Evolutionary conservation across 2,113 vertebrate species (phyloP).

Genomic region (Grallaria varia): DNA sequence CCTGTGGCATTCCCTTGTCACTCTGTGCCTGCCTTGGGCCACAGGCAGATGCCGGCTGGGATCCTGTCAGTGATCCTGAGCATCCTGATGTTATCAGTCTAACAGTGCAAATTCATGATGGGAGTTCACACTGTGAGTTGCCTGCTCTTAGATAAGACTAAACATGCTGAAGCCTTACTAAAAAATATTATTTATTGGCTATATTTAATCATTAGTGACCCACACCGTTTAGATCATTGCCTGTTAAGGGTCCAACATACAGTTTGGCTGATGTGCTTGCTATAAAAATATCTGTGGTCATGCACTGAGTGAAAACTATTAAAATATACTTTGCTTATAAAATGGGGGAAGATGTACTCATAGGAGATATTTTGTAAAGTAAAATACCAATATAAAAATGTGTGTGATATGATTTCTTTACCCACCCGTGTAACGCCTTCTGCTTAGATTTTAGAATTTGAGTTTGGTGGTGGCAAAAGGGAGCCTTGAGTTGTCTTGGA

Average conservation of each 20-base stretch:
- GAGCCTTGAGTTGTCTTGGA: neutral
- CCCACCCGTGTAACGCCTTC: neutral
- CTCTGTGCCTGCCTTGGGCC: neutral
- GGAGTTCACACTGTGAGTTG: neutral
- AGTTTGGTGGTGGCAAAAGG: neutral
- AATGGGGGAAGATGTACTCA: neutral
- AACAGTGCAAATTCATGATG: neutral
- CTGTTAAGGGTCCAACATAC: neutral
- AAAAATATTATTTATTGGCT: neutral
- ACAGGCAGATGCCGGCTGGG: neutral
- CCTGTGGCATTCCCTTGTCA: rapidly evolving
- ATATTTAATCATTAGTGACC: neutral
- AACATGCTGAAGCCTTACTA: neutral
- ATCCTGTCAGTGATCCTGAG: neutral
- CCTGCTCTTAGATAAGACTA: neutral
- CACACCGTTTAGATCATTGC: neutral
- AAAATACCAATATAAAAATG: neutral
- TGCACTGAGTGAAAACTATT: neutral
- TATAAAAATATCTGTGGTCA: neutral
- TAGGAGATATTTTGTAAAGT: neutral
- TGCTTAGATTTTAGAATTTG: neutral
- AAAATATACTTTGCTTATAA: neutral
- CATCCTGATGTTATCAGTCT: neutral
- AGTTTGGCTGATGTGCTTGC: neutral
- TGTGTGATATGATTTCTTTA: neutral